Evolutionary conservation across 2,797 vertebrate genomes (phyloP), one percentile per base, ranked within the genome.

Genomic region (Hafferia zeledoni): DNA sequence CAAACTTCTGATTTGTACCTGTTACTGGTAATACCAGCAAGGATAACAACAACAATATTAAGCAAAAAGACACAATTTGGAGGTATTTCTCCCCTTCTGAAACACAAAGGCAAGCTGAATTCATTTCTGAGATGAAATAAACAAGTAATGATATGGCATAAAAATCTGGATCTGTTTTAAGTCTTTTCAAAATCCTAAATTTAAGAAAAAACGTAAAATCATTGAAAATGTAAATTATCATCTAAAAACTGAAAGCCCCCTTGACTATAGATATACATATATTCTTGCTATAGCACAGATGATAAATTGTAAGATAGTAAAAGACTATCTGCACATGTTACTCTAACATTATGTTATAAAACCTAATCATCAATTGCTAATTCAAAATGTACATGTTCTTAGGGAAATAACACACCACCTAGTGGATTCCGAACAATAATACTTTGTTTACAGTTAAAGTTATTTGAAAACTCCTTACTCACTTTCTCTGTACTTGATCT

Each of bases 401-500:
- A 63, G 9, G 22, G 43, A 90, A 91, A 19, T 14, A 74, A 68
- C 4, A 60, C 15, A 33, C 14, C 28, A 52, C 25, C 33, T 67
- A 50, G 31, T 6, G 16, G 16, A 83, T 53, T 80, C 76, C 30
- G 41, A 82, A 56, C 37, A 68, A 44, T 4, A 25, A 20, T 7
- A 52, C 8, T 49, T 69, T 2, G 9, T n/a, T 72, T 35, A 60
- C 13, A 41, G 41, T 44, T 70, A 30, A 47, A 71, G 17, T 31
- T 61, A 78, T 24, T 17, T 68, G 64, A 71, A 83, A 63, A 71
- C 6, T 61, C 60, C 35, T 55, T 87, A 98, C 99, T 95, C 98
- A 99, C 99, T 99, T 96, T 99, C 99, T 98, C 99, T 98, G 90
- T 98, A 99, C 83, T 99, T 98, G 97, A 97, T 98, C 96, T 99